These are phyloP conservation scores for Panagrolaimus sp. DNA, from an alignment of 1,140 invertebrate species.

Conservation along the genomic window DNA sequence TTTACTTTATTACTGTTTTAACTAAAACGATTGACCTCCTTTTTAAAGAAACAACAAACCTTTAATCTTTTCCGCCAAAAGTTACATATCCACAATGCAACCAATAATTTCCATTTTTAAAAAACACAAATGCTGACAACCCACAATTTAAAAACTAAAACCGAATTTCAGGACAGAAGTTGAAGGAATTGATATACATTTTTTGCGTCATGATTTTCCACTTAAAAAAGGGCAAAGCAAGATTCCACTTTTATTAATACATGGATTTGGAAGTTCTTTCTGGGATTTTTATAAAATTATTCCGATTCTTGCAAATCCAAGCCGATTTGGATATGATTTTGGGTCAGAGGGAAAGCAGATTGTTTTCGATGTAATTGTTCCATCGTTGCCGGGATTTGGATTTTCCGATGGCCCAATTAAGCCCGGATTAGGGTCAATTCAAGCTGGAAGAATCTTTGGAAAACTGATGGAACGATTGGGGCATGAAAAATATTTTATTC, in stretches of 20 bases:
- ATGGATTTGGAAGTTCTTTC: conserved; percentile 36
- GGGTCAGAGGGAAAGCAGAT: conserved; percentile 27
- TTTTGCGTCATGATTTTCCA: conserved; percentile 29
- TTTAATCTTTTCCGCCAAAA: neutral
- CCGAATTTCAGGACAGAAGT: conserved; percentile 33
- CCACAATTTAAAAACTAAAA: conserved; percentile 5
- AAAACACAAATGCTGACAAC: too few species aligned
- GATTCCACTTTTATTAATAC: conserved; percentile 34
- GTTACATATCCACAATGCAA: neutral
- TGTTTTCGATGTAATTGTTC: conserved; percentile 39
- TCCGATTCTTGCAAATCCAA: conserved; percentile 37
- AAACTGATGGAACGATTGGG: conserved; percentile 17
- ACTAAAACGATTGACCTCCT: too few species aligned
- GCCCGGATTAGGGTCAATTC: conserved; percentile 15
- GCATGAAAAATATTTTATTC: conserved; percentile 29
- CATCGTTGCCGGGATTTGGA: conserved; percentile 38
- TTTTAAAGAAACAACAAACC: too few species aligned
- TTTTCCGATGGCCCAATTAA: conserved; percentile 37
- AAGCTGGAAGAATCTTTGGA: conserved; percentile 25
- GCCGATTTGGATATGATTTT: conserved; percentile 42
- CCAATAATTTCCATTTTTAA: too few species aligned
- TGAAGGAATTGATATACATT: conserved; percentile 38
- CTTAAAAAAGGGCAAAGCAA: conserved; percentile 19
- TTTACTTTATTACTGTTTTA: too few species aligned
- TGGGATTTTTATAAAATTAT: conserved; percentile 47